These are phyloP conservation scores for Diloba caeruleocephala DNA, from an alignment of 2,888 invertebrate species.

Conservation along the genomic window DNA sequence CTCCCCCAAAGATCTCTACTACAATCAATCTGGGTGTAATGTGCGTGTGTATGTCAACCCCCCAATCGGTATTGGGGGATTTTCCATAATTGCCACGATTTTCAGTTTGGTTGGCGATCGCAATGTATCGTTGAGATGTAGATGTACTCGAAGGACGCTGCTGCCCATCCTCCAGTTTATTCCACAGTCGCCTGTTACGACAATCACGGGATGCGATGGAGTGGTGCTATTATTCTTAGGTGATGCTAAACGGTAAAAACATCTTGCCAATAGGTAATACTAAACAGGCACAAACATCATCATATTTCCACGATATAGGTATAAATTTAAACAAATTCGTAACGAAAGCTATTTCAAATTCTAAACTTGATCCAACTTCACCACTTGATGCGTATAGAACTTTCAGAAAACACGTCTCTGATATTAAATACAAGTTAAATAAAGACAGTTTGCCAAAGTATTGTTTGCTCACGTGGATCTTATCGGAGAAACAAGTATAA, in stretches of 20 bases:
- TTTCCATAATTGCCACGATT: too few relatives aligned
- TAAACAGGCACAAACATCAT: conserved; percentile 54
- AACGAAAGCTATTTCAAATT: conserved; percentile 77
- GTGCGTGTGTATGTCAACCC: too few relatives aligned
- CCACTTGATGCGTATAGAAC: conserved; percentile 68
- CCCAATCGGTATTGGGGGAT: too few relatives aligned
- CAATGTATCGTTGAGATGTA: too few relatives aligned
- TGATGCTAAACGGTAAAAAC: neutral
- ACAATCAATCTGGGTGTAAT: too few relatives aligned
- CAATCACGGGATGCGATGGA: too few relatives aligned
- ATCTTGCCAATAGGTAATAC: conserved; percentile 49
- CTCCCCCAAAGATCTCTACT: too few relatives aligned
- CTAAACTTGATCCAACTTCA: conserved; percentile 72
- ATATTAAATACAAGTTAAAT: conserved; percentile 86
- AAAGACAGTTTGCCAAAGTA: conserved; percentile 78
- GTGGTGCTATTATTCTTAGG: too few relatives aligned
- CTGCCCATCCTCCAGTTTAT: too few relatives aligned
- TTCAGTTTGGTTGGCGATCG: too few relatives aligned
- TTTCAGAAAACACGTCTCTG: conserved; percentile 79
- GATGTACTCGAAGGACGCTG: too few relatives aligned
- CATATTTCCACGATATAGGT: conserved; percentile 51
- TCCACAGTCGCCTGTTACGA: too few relatives aligned
- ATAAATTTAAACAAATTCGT: conserved; percentile 69
- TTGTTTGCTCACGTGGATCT: conserved; percentile 78
- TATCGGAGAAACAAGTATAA: conserved; percentile 79